Evolutionary conservation across 1,140 invertebrate genomes (phyloP).

Genomic region (Brachionus sp.): DNA sequence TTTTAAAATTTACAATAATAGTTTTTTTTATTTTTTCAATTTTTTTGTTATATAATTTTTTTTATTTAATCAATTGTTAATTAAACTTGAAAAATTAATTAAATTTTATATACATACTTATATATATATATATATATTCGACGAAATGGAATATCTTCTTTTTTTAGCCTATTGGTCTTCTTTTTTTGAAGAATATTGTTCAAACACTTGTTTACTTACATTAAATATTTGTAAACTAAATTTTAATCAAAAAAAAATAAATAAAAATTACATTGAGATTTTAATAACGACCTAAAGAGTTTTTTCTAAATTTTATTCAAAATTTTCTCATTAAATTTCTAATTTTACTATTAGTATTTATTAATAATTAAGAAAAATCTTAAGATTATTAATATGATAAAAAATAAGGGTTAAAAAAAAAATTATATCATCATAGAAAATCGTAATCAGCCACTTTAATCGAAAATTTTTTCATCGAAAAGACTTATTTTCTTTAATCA

Average conservation of each 20-base stretch:
- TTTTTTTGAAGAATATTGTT: neutral
- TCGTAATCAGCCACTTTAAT: too few species aligned
- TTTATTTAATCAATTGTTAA: conserved; percentile 35
- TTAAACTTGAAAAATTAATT: neutral
- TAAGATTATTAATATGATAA: too few species aligned
- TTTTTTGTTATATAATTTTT: conserved; percentile 15
- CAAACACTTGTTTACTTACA: neutral
- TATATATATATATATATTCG: too few species aligned
- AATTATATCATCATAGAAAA: too few species aligned
- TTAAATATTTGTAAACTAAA: conserved; percentile 14
- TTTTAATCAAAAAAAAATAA: neutral
- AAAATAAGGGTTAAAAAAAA: too few species aligned
- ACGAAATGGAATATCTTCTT: neutral
- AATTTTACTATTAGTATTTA: too few species aligned
- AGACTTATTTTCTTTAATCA: too few species aligned
- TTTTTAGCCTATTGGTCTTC: neutral
- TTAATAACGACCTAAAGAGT: neutral
- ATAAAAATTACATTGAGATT: conserved; percentile 1
- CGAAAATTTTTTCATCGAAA: too few species aligned
- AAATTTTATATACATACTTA: neutral
- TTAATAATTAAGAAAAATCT: too few species aligned
- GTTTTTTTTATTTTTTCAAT: neutral
- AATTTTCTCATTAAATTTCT: too few species aligned
- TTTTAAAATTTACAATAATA: neutral
- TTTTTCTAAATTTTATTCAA: too few species aligned